These are phyloP conservation scores for Ormyrus rosae DNA, from an alignment of 2,888 invertebrate species.

Conservation along the genomic window DNA sequence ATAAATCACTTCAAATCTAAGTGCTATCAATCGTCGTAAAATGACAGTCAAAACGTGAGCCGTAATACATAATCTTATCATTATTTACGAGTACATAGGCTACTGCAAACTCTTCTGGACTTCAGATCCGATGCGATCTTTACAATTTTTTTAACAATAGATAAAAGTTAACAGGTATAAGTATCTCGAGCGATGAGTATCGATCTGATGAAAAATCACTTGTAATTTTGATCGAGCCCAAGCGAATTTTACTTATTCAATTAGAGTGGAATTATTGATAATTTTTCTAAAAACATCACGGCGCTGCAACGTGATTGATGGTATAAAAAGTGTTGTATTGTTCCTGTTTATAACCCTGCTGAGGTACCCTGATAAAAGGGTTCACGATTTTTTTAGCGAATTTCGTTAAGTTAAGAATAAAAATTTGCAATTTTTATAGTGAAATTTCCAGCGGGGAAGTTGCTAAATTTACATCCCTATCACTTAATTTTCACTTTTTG, in stretches of 20 bases:
- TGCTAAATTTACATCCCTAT: too few relatives aligned
- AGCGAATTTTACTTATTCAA: constrained; percentile 9
- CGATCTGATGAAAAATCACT: not conserved
- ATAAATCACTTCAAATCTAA: constrained; percentile 38
- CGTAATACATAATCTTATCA: constrained; percentile 26
- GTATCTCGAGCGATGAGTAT: not conserved
- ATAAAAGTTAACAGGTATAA: not conserved
- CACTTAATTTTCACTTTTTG: too few relatives aligned
- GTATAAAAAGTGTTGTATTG: too few relatives aligned
- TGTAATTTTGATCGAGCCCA: not conserved
- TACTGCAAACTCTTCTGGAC: not conserved
- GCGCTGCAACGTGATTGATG: not conserved
- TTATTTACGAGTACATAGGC: constrained; percentile 17
- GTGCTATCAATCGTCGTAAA: constrained; percentile 36
- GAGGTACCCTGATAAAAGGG: too few relatives aligned
- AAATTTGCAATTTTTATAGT: not conserved
- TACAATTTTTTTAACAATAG: not conserved
- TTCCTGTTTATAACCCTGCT: too few relatives aligned
- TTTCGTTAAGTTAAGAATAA: constrained; percentile 22
- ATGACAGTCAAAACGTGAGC: constrained; percentile 20
- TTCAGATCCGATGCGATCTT: constrained; percentile 24
- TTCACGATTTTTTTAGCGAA: not conserved
- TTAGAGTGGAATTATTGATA: constrained; percentile 12
- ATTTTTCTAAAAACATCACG: not conserved
- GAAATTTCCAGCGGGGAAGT: too few relatives aligned